phyloP scores from a whole-genome alignment of 2,113 vertebrate genomes.

The Mungos mungo region DNA sequence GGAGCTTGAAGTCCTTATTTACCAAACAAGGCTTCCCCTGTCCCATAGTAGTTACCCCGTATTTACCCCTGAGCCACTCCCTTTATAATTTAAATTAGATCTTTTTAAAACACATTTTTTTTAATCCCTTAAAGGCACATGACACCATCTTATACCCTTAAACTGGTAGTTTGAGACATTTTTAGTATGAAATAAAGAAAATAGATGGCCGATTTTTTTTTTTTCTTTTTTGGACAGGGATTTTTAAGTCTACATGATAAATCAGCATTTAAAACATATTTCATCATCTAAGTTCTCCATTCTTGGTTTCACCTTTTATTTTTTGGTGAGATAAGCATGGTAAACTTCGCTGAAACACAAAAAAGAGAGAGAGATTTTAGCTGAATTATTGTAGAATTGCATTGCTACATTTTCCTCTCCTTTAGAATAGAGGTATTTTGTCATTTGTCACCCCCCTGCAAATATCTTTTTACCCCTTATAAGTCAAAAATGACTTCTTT shows the following conservation, averaged over 20 bases:
- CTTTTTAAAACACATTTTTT: not conserved
- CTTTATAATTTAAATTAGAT: not conserved
- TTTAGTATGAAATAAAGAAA: conserved; percentile 37
- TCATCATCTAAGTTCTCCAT: conserved; percentile 4
- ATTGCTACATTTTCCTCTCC: not conserved
- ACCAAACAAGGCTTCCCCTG: not conserved
- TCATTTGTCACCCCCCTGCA: conserved; percentile 23
- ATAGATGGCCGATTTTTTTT: not conserved
- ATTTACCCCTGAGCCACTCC: not conserved
- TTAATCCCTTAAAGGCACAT: not conserved
- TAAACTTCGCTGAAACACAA: conserved; percentile 7
- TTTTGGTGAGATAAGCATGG: not conserved
- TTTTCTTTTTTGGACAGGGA: not conserved
- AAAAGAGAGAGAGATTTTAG: not conserved
- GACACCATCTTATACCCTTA: not conserved
- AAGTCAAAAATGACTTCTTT: conserved; percentile 60
- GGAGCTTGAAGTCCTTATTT: not conserved
- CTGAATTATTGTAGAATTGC: conserved; percentile 28
- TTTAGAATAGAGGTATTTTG: not conserved
- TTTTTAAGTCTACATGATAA: not conserved
- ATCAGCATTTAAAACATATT: conserved; percentile 31
- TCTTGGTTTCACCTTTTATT: not conserved
- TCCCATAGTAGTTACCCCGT: not conserved
- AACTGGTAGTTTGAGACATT: not conserved
- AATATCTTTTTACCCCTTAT: not conserved